These are phyloP conservation scores for Camelus dromedarius DNA, from an alignment of 2,113 vertebrate genomes.

Conservation along the genomic window DNA sequence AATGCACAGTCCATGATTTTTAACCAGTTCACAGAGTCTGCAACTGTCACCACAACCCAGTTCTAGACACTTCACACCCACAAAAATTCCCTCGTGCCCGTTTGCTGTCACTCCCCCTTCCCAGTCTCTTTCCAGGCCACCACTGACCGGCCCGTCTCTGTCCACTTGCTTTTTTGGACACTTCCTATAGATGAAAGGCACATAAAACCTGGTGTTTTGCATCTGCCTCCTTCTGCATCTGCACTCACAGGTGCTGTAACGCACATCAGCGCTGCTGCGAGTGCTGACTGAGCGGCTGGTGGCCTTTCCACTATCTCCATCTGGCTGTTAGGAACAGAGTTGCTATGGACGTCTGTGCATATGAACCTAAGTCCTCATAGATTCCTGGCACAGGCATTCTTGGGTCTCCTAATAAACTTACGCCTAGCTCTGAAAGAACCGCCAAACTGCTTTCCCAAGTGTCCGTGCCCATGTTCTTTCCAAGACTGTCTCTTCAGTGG, in stretches of 20 bases:
- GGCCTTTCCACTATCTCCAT: background rate
- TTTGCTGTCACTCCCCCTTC: background rate
- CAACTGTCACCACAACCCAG: background rate
- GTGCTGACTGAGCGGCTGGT: too few relatives aligned
- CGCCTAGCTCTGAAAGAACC: background rate
- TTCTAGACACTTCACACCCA: background rate
- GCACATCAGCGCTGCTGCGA: too few relatives aligned
- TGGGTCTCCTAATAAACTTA: background rate
- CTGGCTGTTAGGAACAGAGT: background rate
- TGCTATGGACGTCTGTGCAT: background rate
- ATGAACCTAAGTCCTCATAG: background rate
- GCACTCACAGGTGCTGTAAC: too few relatives aligned
- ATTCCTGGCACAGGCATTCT: background rate
- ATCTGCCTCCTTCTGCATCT: background rate
- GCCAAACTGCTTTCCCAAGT: background rate
- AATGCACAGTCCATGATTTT: fast-evolving
- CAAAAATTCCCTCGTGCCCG: background rate
- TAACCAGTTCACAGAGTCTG: background rate
- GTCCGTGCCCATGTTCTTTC: background rate
- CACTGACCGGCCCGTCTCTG: background rate
- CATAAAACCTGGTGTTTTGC: background rate
- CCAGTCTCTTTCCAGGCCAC: background rate
- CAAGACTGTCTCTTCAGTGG: background rate
- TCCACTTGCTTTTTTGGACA: background rate
- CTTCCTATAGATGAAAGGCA: background rate